A percentile compares a stretch with the other conserved stretches of the same genome.
Conservation (phyloP, 2,113 vertebrate genomes). For the Oreochromis aureus region DNA sequence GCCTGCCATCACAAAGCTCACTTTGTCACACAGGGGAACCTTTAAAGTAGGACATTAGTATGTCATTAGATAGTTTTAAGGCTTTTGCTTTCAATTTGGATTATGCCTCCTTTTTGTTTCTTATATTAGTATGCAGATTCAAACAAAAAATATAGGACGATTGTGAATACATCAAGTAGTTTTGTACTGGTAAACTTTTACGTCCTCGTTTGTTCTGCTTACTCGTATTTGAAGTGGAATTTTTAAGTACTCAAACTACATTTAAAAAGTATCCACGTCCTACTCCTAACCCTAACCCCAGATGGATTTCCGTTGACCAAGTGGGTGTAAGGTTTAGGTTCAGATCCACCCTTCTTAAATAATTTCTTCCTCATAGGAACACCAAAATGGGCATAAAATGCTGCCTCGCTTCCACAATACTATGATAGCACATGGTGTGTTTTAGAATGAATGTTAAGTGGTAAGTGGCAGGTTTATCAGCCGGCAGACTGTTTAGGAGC, state of each 20-base stretch:
- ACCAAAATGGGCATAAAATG: neutral
- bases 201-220: neutral
- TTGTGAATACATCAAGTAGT: slow-evolving; percentile 40
- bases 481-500: neutral
- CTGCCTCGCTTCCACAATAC: neutral
- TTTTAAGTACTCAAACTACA: neutral
- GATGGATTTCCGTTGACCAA: neutral
- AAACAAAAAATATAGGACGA: slow-evolving; percentile 27
- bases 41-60: slow-evolving; percentile 63
- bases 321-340: neutral
- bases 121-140: slow-evolving; percentile 19
- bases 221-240: neutral
- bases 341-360: neutral
- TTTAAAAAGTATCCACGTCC: neutral
- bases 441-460: neutral
- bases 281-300: neutral
- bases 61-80: slow-evolving; percentile 19
- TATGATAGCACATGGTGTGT: neutral
- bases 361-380: neutral
- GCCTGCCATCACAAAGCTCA: slow-evolving; percentile 70
- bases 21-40: slow-evolving; percentile 24
- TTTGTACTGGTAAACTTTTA: neutral
- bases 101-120: slow-evolving; percentile 4
- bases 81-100: slow-evolving; percentile 17
- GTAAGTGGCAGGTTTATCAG: neutral